phyloP scores from a whole-genome alignment of 2,888 invertebrate species.

The Schizaphis graminum region DNA sequence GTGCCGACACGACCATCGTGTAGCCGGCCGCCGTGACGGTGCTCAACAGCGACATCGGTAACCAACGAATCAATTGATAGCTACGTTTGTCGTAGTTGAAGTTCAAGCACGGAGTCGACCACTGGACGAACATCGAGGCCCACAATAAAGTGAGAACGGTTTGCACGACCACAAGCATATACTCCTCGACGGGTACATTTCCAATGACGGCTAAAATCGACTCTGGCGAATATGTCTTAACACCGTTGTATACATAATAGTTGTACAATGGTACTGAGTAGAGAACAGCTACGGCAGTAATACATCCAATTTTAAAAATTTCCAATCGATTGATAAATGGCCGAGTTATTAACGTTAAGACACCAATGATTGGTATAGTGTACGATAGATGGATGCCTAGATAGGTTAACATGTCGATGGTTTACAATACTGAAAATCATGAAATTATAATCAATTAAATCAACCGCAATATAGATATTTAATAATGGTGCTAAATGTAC shows the following conservation, averaged over 20 bases:
- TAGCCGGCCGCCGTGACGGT: not conserved
- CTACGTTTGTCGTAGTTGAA: conserved; percentile 37
- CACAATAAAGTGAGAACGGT: conserved; percentile 19
- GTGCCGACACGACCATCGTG: not conserved
- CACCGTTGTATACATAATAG: not conserved
- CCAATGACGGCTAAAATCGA: conserved; percentile 10
- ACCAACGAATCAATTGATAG: conserved; percentile 38
- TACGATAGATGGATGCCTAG: not conserved
- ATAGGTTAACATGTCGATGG: conserved; percentile 31
- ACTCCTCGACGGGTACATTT: conserved; percentile 53
- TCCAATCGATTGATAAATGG: conserved; percentile 46
- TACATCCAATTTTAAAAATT: conserved; percentile 29
- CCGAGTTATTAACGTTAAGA: not conserved
- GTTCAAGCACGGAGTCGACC: conserved; percentile 34
- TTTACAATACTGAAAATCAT: not conserved
- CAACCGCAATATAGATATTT: not conserved
- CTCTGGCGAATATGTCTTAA: not conserved
- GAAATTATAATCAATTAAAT: not conserved
- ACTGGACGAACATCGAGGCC: conserved; percentile 9
- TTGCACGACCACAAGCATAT: conserved; percentile 35
- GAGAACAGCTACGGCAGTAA: not conserved
- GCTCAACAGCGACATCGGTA: conserved; percentile 1
- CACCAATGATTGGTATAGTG: not conserved
- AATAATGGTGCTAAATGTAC: no score
- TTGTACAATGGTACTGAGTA: conserved; percentile 46